Base-by-base conservation (phyloP, 2,113 vertebrate genomes). In the Bos indicus region DNA sequence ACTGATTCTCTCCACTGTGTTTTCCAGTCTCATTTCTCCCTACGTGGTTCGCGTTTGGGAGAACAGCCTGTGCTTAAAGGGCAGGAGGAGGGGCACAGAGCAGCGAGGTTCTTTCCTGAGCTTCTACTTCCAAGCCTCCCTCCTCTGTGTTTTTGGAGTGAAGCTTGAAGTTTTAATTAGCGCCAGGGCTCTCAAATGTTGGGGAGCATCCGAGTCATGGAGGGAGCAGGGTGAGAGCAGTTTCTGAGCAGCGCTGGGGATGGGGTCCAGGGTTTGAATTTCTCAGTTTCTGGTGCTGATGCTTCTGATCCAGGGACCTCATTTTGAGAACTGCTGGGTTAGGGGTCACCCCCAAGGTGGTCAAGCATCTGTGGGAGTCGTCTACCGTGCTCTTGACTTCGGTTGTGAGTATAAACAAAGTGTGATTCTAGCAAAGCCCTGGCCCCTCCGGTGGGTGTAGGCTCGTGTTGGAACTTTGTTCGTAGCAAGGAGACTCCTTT, bases 1-100 rank as follows among this genome's bases (percentile, higher is more conserved):
- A 80, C 46, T 0, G 21, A 6, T 7, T 6, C 7, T 60, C 21
- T 48, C 1, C 12, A 0, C 60, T 0, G 21, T 17, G 6, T 3
- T 1, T 36, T n/a, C 10, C 33, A 11, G 46, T 16, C 23, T 8
- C 15, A 2, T 23, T 43, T 25, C 5, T n/a, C 54, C 5, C 5
- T 0, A 2, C 0, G 2, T 7, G 11, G 16, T 0, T 62, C 46
- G 62, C 0, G 0, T 3, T 3, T 6, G 52, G 30, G 60, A 26
- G 88, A 46, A 30, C 52, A 7, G 43, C n/a, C 0, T 21, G n/a
- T 10, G 16, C n/a, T 6, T 5, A 15, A 14, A 9, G 52, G 57
- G 67, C 54, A 7, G 1, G 57, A 33, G 74, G 28, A n/a, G 40
- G 21, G 26, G 87, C 19, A 1, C 17, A 4, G 26, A 19, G 12